Evolutionary conservation across 2,113 vertebrate genomes (phyloP), one percentile per base, ranked within the genome.

Genomic region (Tetraodon nigroviridis): DNA sequence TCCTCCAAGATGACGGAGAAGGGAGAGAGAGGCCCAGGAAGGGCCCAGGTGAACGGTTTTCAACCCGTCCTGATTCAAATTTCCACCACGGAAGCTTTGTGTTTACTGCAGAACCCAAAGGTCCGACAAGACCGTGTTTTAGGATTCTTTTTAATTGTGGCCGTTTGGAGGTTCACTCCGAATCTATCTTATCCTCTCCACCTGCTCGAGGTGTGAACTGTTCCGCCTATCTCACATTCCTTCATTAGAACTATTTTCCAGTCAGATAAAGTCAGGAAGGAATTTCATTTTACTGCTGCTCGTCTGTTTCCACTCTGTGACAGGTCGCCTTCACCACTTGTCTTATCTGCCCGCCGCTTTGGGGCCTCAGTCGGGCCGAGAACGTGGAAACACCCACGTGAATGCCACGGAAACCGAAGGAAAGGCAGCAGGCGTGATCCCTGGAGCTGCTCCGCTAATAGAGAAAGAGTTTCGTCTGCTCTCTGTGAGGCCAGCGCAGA

Each of bases 301-400:
- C n/a, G 2, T 76, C 81, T 86, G 80, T 66, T 75, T 82, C 71
- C 68, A 53, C 75, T 86, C 78, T 78, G 60, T 48, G 69, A 67
- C 81, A 84, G 67, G 21, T 51, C 73, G 59, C 72, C 84, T 83
- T 81, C 81, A 84, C 82, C 83, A 72, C 80, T 63, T 67, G 72
- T 73, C 72, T 69, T 44, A 60, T 65, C 57, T 68, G 61, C 49
- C 53, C 7, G 18, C 24, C 32, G 37, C 32, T 19, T 21, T 37
- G 42, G 29, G 41, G 37, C 59, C 48, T 71, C 58, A 58, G n/a
- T 24, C 55, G 13, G 17, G 24, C 7, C 3, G 1, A 62, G 44
- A n/a, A 53, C n/a, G 40, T 22, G 52, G 4, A 44, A 40, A 68
- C 44, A 61, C n/a, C 54, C 2, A 17, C 40, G 3, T 51, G 10